Evolutionary conservation across 1,140 invertebrate genomes (phyloP).

Genomic region (Lordiphosa stackelbergi): DNA sequence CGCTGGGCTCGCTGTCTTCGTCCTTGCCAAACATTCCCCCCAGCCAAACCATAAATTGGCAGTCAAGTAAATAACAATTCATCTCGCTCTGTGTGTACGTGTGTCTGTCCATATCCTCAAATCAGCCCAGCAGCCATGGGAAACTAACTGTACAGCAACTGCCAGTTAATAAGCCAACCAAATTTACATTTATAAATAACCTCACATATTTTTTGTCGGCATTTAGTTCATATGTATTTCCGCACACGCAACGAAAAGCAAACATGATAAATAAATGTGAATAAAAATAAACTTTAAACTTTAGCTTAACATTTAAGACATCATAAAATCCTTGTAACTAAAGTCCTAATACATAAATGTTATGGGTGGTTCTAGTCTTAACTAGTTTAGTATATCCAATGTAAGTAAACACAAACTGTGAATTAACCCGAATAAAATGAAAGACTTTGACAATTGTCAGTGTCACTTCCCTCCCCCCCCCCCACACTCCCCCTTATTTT

Average conservation of each 20-base stretch:
- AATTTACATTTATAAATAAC: constrained; percentile 65
- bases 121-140: constrained; percentile 16
- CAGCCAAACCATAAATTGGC: constrained; percentile 29
- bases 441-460: constrained; percentile 4
- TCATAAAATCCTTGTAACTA: constrained; percentile 48
- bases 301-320: constrained; percentile 16
- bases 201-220: constrained; percentile 53
- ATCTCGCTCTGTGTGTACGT: constrained; percentile 29
- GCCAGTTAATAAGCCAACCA: constrained; percentile 18
- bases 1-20: constrained; percentile 30
- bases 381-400: constrained; percentile 46
- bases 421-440: not conserved
- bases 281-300: constrained; percentile 34
- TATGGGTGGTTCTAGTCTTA: constrained; percentile 24
- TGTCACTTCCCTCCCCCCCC: not conserved
- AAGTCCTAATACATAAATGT: constrained; percentile 32
- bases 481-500: not conserved
- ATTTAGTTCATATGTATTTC: constrained; percentile 59
- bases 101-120: constrained; percentile 26
- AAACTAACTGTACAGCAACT: constrained; percentile 3
- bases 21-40: constrained; percentile 6
- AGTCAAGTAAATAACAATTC: constrained; percentile 31
- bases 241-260: constrained; percentile 16
- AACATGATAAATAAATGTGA: constrained; percentile 54
- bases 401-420: constrained; percentile 31